A percentile compares a stretch with the other conserved stretches of the same genome.
Evolutionary conservation across 1,140 invertebrate genomes (phyloP).

Genomic region (Philopotamus ludificatus): DNA sequence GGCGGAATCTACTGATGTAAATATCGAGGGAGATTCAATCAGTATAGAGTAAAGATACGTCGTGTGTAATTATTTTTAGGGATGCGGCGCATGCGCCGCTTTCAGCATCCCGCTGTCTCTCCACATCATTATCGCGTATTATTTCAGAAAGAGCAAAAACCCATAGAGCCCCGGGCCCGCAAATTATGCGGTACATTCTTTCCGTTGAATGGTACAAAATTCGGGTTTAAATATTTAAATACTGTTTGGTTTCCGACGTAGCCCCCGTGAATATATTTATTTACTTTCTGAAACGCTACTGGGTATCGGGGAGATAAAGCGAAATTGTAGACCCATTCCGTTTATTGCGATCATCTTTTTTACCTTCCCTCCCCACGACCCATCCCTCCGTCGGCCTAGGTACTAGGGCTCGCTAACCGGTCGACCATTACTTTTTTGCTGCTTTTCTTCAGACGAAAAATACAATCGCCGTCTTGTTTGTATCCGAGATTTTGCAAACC

Average conservation of each 20-base stretch:
- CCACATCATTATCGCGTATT: not conserved
- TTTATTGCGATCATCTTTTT: conserved; percentile 40
- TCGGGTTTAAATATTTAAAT: not conserved
- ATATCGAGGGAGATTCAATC: no score
- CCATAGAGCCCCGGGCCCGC: not conserved
- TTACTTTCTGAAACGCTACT: conserved; percentile 17
- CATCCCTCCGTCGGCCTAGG: no score
- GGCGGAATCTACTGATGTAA: no score
- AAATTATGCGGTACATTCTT: not conserved
- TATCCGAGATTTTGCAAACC: no score
- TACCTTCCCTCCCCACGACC: conserved; percentile 31
- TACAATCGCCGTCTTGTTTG: not conserved
- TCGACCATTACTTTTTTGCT: not conserved
- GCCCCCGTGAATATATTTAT: not conserved
- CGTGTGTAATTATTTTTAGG: no score
- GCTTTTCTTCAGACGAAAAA: not conserved
- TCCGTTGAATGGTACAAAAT: not conserved
- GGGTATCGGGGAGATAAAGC: conserved; percentile 30
- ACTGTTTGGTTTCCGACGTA: not conserved
- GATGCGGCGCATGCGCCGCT: no score
- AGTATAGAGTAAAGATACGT: no score
- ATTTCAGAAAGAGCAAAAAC: not conserved
- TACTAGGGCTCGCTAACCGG: conserved; percentile 2
- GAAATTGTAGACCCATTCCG: conserved; percentile 36
- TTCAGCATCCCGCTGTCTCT: no score